phyloP scores from a whole-genome alignment of 1,140 invertebrate genomes.

The Antheraea mylitta region DNA sequence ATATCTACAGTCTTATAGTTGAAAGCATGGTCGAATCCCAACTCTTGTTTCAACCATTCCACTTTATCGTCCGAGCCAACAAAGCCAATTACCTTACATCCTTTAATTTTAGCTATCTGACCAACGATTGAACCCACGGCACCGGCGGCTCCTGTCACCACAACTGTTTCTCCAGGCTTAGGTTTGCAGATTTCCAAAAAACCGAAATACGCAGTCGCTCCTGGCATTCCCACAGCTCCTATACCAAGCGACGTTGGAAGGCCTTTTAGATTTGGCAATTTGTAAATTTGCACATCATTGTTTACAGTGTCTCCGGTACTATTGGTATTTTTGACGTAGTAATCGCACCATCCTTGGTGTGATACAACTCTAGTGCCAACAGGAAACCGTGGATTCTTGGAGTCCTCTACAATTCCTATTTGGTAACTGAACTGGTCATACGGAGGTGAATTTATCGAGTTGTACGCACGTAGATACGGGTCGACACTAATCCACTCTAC shows the following conservation, averaged over 20 bases:
- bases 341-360: constrained; percentile 79
- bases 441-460: constrained; percentile 21
- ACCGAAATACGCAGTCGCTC: constrained; percentile 85
- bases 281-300: constrained; percentile 21
- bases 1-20: constrained; percentile 84
- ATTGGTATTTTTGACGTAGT: constrained; percentile 51
- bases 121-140: constrained; percentile 85
- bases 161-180: constrained; percentile 82
- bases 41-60: constrained; percentile 80
- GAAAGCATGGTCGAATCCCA: constrained; percentile 83
- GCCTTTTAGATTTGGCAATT: constrained; percentile 35
- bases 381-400: constrained; percentile 68
- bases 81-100: constrained; percentile 85
- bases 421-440: constrained; percentile 54
- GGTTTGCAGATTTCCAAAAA: constrained; percentile 82
- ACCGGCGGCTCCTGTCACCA: constrained; percentile 80
- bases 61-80: constrained; percentile 85
- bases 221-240: constrained; percentile 42
- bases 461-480: constrained; percentile 38
- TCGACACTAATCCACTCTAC: constrained; percentile 69
- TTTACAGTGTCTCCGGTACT: neutral
- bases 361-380: constrained; percentile 76
- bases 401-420: constrained; percentile 44
- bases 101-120: constrained; percentile 87
- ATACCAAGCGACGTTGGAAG: constrained; percentile 35